A percentile compares a stretch with the other conserved stretches of the same genome.
Evolutionary conservation across 2,113 vertebrate genomes (phyloP).

Genomic region (Stegostoma tigrinum): DNA sequence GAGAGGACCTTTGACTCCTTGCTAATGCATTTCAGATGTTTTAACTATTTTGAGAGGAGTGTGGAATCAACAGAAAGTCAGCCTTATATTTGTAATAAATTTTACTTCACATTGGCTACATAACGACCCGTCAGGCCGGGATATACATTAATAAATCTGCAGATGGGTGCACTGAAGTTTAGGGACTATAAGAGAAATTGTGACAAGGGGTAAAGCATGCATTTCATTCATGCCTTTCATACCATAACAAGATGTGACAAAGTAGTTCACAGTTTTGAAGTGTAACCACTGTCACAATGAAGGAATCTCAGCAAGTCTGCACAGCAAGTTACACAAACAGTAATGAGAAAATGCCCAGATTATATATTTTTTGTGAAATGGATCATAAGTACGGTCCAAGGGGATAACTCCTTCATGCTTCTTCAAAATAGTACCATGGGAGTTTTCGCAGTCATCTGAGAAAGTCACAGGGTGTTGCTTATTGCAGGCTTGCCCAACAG

Average conservation of each 20-base stretch:
- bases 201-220: neutral
- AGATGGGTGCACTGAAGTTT: neutral
- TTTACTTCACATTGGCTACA: neutral
- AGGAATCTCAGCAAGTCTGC: neutral
- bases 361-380: no score
- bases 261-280: neutral
- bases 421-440: no score
- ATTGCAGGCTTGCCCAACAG: no score
- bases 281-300: neutral
- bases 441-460: no score
- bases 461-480: no score
- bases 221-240: neutral
- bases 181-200: neutral
- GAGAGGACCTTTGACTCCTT: slow-evolving; percentile 18
- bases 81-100: neutral
- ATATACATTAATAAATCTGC: slow-evolving; percentile 10
- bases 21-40: slow-evolving; percentile 27
- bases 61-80: slow-evolving; percentile 2
- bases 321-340: neutral
- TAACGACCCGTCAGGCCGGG: neutral
- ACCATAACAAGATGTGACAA: neutral
- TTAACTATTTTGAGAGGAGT: neutral
- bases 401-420: no score
- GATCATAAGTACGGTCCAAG: no score
- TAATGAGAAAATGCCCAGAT: neutral